phyloP scores from a whole-genome alignment of 1,140 invertebrate species.

The Trachymyrmex septentrionalis region DNA sequence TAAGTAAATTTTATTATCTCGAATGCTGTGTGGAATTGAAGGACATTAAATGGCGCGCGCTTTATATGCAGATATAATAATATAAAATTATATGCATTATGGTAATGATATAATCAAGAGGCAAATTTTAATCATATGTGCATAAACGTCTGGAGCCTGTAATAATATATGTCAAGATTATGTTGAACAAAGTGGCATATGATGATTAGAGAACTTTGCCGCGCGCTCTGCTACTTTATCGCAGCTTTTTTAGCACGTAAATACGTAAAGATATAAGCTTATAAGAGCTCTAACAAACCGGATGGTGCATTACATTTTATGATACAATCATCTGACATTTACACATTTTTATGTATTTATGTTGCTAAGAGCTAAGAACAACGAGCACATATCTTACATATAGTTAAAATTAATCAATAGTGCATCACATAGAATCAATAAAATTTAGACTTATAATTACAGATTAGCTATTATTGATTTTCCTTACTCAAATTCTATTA shows the following conservation, averaged over 20 bases:
- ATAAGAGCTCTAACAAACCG: slow-evolving; percentile 15
- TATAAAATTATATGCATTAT: not conserved
- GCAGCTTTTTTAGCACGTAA: slow-evolving; percentile 15
- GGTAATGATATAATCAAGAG: not conserved
- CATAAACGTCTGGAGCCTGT: not conserved
- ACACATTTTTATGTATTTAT: not conserved
- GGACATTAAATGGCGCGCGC: not conserved
- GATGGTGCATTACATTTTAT: not conserved
- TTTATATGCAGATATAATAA: slow-evolving; percentile 2
- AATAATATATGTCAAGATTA: slow-evolving; percentile 40
- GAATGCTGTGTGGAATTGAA: slow-evolving; percentile 7
- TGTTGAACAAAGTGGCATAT: not conserved
- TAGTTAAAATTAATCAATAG: not conserved
- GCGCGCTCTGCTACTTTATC: not conserved
- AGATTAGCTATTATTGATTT: not conserved
- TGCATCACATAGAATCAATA: not conserved
- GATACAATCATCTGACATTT: not conserved
- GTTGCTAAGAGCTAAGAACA: not conserved
- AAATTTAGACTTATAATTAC: not conserved
- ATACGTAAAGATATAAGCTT: slow-evolving; percentile 40
- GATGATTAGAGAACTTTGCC: not conserved
- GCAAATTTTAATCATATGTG: not conserved
- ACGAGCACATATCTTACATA: not conserved
- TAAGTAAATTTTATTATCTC: slow-evolving; percentile 47
- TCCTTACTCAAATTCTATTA: not conserved